Evolutionary conservation across 2,113 vertebrate genomes (phyloP).

Genomic region (Canis aureus): DNA sequence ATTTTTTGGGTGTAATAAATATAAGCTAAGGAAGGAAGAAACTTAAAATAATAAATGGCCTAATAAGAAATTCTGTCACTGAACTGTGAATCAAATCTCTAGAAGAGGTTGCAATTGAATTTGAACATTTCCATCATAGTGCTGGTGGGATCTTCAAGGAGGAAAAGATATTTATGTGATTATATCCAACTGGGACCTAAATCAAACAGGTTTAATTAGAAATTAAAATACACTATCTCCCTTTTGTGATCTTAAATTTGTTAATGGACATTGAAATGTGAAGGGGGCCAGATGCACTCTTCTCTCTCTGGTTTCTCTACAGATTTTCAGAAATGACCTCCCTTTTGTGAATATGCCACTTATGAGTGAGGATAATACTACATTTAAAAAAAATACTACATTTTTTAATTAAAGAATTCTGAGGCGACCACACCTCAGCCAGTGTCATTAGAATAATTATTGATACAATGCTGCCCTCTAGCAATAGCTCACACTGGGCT

Average conservation of each 20-base stretch:
- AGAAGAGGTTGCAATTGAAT: constrained; percentile 38
- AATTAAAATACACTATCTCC: constrained; percentile 23
- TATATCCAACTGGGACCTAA: constrained; percentile 26
- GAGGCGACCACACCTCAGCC: not conserved
- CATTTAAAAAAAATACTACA: not conserved
- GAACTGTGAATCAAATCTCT: constrained; percentile 38
- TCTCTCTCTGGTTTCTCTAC: constrained; percentile 1
- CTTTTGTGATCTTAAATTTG: constrained; percentile 53
- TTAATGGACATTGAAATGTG: not conserved
- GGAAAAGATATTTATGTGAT: not conserved
- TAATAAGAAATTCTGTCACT: constrained; percentile 10
- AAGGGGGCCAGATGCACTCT: not conserved
- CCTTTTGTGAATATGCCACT: constrained; percentile 45
- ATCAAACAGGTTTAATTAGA: not conserved
- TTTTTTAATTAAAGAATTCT: constrained; percentile 32
- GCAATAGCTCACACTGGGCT: constrained; percentile 62
- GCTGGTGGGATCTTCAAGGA: constrained; percentile 23
- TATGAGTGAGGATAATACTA: constrained; percentile 30
- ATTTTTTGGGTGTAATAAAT: constrained; percentile 41
- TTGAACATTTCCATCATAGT: not conserved
- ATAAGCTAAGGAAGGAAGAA: not conserved
- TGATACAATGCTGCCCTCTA: constrained; percentile 81
- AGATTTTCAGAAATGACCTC: constrained; percentile 56
- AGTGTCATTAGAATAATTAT: constrained; percentile 60
- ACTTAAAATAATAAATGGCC: constrained; percentile 35